Conservation (phyloP, 2,113 vertebrate genomes). For the Pituophis catenifer region DNA sequence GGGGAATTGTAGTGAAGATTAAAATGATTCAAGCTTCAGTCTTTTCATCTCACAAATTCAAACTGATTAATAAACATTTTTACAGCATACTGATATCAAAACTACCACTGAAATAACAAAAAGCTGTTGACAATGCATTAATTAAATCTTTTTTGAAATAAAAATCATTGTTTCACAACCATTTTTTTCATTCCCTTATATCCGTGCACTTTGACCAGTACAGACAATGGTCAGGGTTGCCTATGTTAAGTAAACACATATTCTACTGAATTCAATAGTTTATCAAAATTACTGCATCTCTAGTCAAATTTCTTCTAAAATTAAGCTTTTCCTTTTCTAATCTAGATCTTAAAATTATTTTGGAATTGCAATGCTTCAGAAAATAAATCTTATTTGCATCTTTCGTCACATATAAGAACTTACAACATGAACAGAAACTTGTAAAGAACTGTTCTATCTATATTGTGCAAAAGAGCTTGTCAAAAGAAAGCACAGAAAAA, state of each 20-base stretch:
- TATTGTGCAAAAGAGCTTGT: background rate
- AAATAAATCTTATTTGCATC: background rate
- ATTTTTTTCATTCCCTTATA: background rate
- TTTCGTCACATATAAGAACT: background rate
- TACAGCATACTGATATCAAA: background rate
- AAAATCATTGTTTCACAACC: background rate
- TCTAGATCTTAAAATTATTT: background rate
- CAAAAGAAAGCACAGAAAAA: background rate
- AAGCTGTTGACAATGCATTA: background rate
- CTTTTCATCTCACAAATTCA: slow-evolving; percentile 5
- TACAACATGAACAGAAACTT: no score
- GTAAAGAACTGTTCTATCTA: background rate
- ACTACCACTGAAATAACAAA: background rate
- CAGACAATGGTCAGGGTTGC: background rate
- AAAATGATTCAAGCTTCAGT: background rate
- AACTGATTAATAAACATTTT: background rate
- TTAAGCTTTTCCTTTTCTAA: background rate
- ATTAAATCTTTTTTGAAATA: background rate
- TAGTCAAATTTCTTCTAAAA: background rate
- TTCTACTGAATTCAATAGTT: background rate
- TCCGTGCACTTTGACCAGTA: background rate
- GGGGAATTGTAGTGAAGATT: slow-evolving; percentile 5
- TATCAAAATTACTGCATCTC: background rate
- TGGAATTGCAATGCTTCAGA: background rate
- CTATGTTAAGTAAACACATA: background rate